Percentiles rank a stretch among this genome's conserved stretches.
Conservation (phyloP, 2,113 vertebrate species). For the Xiphorhynchus elegans region DNA sequence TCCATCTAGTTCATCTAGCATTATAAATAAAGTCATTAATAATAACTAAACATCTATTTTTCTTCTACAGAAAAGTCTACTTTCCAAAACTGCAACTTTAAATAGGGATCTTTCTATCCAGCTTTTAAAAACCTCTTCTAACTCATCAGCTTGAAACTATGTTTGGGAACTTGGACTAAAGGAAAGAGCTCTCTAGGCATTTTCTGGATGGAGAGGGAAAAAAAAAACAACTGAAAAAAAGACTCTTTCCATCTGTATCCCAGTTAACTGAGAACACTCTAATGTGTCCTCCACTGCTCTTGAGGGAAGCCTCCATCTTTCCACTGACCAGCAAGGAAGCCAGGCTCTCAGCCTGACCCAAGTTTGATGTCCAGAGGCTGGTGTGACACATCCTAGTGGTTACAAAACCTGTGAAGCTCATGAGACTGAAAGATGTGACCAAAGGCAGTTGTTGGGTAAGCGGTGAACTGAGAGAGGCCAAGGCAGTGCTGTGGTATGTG, state of each 20-base stretch:
- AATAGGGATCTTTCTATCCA: conserved; percentile 1
- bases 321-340: neutral
- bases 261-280: conserved; percentile 8
- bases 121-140: conserved; percentile 15
- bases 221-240: neutral
- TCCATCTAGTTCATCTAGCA: neutral
- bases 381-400: neutral
- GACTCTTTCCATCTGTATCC: neutral
- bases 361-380: neutral
- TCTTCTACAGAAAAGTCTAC: conserved; percentile 6
- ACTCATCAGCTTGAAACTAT: neutral
- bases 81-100: conserved; percentile 19
- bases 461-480: neutral
- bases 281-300: neutral
- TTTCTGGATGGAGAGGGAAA: neutral
- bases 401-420: neutral
- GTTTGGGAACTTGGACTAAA: neutral
- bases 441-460: neutral
- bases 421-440: neutral
- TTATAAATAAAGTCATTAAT: conserved; percentile 49
- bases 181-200: conserved; percentile 28
- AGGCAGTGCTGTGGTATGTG: neutral
- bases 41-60: conserved; percentile 42
- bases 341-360: neutral
- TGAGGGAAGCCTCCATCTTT: conserved; percentile 5